Evolutionary conservation across 2,888 invertebrate genomes (phyloP).

Genomic region (Pristionchus arcanus): DNA sequence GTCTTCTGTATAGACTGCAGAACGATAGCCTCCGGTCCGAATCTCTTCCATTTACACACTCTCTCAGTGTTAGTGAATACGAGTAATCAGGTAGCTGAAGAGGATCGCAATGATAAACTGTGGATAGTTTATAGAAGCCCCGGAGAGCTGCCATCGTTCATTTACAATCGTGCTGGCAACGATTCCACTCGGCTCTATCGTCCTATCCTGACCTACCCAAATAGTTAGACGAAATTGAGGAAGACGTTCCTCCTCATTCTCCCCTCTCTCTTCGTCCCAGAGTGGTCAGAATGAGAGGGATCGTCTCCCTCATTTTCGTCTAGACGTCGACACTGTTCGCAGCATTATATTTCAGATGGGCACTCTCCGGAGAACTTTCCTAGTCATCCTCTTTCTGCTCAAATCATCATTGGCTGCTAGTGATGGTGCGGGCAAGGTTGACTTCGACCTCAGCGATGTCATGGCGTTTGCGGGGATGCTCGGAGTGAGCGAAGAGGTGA

Average conservation of each 20-base stretch:
- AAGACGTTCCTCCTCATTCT: no score
- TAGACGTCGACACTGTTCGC: no score
- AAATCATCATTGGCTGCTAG: neutral
- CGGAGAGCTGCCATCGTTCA: neutral
- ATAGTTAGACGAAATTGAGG: no score
- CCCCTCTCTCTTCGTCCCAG: no score
- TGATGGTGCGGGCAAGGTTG: neutral
- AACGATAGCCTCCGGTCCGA: neutral
- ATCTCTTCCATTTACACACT: neutral
- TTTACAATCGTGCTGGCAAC: neutral
- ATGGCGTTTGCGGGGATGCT: neutral
- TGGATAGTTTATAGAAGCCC: conserved; percentile 21
- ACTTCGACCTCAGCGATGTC: neutral
- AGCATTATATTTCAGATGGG: neutral
- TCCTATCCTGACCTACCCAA: neutral
- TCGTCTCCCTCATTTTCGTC: no score
- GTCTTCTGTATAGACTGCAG: neutral
- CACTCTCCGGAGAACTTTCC: neutral
- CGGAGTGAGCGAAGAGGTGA: neutral
- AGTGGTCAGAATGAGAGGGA: no score
- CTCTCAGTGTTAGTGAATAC: neutral
- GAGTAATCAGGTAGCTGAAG: neutral
- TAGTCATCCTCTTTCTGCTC: neutral
- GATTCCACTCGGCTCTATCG: neutral
- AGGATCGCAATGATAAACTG: neutral